Evolutionary conservation across 1,140 invertebrate species (phyloP).

Genomic region (Neelides sp.): DNA sequence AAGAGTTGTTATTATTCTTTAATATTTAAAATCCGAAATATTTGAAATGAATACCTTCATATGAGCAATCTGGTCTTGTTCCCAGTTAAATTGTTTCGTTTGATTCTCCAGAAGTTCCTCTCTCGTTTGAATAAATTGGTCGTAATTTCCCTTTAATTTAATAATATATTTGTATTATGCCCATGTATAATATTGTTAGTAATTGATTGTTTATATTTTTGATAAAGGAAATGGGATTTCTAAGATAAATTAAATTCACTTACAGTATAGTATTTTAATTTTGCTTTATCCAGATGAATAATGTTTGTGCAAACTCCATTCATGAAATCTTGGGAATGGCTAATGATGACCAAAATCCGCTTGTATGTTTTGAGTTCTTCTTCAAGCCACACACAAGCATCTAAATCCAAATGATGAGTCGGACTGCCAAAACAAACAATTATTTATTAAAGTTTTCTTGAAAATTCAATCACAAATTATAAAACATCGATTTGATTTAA

Average conservation of each 20-base stretch:
- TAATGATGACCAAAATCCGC: conserved; percentile 94
- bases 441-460: not conserved
- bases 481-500: not conserved
- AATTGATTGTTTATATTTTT: not conserved
- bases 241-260: conserved; percentile 33
- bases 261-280: conserved; percentile 88
- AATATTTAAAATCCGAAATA: not conserved
- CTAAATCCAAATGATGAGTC: conserved; percentile 61
- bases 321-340: conserved; percentile 98
- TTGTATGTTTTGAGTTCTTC: conserved; percentile 93
- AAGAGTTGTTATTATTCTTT: too few relatives aligned
- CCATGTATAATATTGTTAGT: not conserved
- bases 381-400: conserved; percentile 98
- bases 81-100: conserved; percentile 98
- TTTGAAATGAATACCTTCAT: conserved; percentile 68
- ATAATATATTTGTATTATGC: conserved; percentile 3
- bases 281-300: conserved; percentile 85
- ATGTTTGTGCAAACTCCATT: conserved; percentile 99
- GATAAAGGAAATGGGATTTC: not conserved
- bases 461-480: too few relatives aligned
- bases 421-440: not conserved
- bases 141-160: conserved; percentile 66
- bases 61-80: conserved; percentile 96
- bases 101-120: conserved; percentile 95
- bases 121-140: conserved; percentile 82